Evolutionary conservation across 1,140 invertebrate species (phyloP).

Genomic region (Cotesia vestalis): DNA sequence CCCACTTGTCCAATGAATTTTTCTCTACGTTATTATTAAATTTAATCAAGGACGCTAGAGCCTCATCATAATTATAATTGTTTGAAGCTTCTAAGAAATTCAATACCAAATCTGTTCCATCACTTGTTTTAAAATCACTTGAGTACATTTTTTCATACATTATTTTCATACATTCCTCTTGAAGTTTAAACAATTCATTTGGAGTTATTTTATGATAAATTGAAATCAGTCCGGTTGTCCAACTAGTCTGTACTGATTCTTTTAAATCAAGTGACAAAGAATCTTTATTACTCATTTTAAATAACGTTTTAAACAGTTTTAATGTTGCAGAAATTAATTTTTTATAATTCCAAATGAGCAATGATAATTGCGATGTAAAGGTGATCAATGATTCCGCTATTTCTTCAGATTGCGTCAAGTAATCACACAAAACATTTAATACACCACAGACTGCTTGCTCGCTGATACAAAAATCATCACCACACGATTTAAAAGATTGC

Average conservation of each 20-base stretch:
- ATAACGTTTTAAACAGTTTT: conserved; percentile 51
- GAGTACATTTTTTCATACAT: conserved; percentile 46
- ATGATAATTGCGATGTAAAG: conserved; percentile 46
- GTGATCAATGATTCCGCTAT: conserved; percentile 39
- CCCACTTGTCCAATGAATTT: conserved; percentile 44
- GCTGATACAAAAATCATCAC: conserved; percentile 65
- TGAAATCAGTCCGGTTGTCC: conserved; percentile 41
- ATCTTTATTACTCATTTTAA: conserved; percentile 45
- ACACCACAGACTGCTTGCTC: conserved; percentile 64
- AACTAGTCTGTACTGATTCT: conserved; percentile 38
- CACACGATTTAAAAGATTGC: conserved; percentile 46
- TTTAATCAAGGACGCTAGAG: conserved; percentile 48
- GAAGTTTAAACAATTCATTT: conserved; percentile 31
- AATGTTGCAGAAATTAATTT: conserved; percentile 40
- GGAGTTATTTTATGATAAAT: conserved; percentile 35
- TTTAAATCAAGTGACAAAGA: conserved; percentile 24
- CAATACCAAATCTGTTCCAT: conserved; percentile 58
- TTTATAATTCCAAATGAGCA: conserved; percentile 47
- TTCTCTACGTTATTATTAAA: conserved; percentile 44
- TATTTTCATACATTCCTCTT: conserved; percentile 36
- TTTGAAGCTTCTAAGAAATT: conserved; percentile 60
- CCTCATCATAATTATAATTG: conserved; percentile 33
- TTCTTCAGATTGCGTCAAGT: conserved; percentile 39
- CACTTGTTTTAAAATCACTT: conserved; percentile 47
- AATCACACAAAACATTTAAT: conserved; percentile 55